Conservation (phyloP, 2,797 vertebrate genomes). For the Syndactyla subalaris region DNA sequence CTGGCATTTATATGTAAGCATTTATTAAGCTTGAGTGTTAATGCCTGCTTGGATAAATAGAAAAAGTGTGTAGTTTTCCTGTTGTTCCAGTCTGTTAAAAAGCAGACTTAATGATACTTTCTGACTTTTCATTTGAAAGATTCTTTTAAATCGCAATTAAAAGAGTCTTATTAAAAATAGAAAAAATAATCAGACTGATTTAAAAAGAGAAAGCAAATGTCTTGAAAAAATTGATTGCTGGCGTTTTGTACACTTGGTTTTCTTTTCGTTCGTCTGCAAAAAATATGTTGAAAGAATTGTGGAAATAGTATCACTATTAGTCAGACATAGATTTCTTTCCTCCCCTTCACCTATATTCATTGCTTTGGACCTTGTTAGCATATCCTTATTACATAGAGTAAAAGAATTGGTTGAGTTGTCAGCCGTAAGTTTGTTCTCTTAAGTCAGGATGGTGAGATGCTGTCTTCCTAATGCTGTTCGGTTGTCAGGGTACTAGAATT, state of each 20-base stretch:
- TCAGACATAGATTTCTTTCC: not conserved
- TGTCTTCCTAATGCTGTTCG: not conserved
- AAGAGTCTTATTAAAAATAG: not conserved
- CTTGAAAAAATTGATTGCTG: not conserved
- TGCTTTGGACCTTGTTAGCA: not conserved
- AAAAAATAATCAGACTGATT: not conserved
- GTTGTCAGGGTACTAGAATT: not conserved
- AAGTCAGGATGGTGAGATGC: not conserved
- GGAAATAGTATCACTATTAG: not conserved
- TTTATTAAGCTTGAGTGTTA: conserved; percentile 49
- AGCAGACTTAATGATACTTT: not conserved
- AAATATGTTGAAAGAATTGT: not conserved
- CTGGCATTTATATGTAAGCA: conserved; percentile 30
- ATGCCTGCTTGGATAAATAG: conserved; percentile 30
- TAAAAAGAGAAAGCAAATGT: not conserved
- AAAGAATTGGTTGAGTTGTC: not conserved
- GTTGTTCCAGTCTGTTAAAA: not conserved
- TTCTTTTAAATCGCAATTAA: not conserved
- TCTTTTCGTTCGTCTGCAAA: not conserved
- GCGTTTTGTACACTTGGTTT: not conserved
- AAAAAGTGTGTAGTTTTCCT: conserved; percentile 14
- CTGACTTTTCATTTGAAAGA: not conserved
- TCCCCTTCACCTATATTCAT: not conserved
- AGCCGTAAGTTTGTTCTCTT: not conserved
- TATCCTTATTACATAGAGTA: not conserved